Conservation (phyloP, 2,888 invertebrate genomes). For the Andrena chrysosceles region DNA sequence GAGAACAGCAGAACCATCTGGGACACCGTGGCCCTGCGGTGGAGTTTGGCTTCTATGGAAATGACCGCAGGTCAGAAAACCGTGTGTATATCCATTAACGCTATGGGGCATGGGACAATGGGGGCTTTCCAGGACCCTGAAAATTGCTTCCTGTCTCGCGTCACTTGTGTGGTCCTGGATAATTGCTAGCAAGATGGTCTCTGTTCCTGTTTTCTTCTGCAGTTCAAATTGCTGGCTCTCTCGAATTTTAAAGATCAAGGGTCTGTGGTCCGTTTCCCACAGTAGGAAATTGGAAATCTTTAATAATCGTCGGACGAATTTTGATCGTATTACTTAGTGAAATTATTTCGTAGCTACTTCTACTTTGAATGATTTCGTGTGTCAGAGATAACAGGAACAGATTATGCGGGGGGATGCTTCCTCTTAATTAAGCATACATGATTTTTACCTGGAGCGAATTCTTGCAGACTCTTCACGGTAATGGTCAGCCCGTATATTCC, state of each 20-base stretch:
- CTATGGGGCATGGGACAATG: conserved; percentile 43
- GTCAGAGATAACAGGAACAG: conserved; percentile 27
- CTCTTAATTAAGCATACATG: conserved; percentile 41
- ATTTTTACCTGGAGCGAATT: conserved; percentile 81
- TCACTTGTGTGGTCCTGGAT: conserved; percentile 60
- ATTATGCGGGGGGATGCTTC: conserved; percentile 27
- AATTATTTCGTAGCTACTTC: conserved; percentile 22
- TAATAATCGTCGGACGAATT: neutral
- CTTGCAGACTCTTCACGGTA: conserved; percentile 87
- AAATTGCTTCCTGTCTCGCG: conserved; percentile 58
- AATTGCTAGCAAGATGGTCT: neutral
- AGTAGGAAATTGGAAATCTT: neutral
- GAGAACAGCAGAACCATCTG: conserved; percentile 89
- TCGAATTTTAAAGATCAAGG: neutral
- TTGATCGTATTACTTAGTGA: neutral
- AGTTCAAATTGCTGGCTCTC: too few species aligned
- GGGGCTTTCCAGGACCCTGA: conserved; percentile 49
- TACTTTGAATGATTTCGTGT: conserved; percentile 31
- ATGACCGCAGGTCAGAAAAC: conserved; percentile 48
- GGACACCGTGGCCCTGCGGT: conserved; percentile 85
- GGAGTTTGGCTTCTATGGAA: conserved; percentile 80
- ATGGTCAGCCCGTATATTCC: conserved; percentile 90
- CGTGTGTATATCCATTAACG: conserved; percentile 49
- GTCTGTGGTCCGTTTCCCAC: neutral
- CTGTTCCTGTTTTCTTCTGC: neutral